Percentiles rank a stretch among this genome's conserved stretches.
phyloP scores from a whole-genome alignment of 2,113 vertebrate species.

The Poecilia latipinna region DNA sequence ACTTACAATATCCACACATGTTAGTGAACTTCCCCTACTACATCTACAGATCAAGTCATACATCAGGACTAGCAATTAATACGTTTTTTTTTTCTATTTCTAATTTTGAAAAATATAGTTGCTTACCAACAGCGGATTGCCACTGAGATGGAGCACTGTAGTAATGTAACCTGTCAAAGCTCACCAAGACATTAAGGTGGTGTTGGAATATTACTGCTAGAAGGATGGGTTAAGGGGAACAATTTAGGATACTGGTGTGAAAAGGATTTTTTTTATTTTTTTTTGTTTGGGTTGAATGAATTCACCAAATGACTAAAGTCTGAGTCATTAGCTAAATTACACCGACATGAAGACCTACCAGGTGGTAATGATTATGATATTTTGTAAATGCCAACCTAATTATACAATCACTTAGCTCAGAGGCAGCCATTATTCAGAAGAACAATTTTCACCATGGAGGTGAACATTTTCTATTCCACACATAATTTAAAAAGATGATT shows the following conservation, averaged over 20 bases:
- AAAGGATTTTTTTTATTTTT: background rate
- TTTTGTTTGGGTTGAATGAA: constrained; percentile 19
- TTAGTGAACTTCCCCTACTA: no score
- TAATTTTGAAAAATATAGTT: background rate
- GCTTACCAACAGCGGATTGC: background rate
- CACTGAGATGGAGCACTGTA: background rate
- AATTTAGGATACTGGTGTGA: background rate
- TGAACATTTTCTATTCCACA: constrained; percentile 21
- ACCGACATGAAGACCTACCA: constrained; percentile 28
- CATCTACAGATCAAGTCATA: no score
- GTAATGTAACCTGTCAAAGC: background rate
- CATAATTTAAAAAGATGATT: constrained; percentile 1
- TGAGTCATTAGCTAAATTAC: constrained; percentile 33
- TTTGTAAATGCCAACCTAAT: constrained; percentile 49
- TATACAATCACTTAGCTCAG: constrained; percentile 23
- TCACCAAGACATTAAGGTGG: background rate
- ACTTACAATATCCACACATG: no score
- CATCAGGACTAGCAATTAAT: no score
- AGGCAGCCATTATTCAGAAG: constrained; percentile 35
- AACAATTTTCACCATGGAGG: constrained; percentile 13
- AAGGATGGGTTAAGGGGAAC: background rate
- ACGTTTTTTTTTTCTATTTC: background rate
- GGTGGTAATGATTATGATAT: constrained; percentile 37
- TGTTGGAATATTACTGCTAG: background rate
- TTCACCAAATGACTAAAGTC: constrained; percentile 12